Percentiles rank a stretch among this genome's conserved stretches.
Evolutionary conservation across 2,888 invertebrate genomes (phyloP).

Genomic region (Lucinisca nassula): DNA sequence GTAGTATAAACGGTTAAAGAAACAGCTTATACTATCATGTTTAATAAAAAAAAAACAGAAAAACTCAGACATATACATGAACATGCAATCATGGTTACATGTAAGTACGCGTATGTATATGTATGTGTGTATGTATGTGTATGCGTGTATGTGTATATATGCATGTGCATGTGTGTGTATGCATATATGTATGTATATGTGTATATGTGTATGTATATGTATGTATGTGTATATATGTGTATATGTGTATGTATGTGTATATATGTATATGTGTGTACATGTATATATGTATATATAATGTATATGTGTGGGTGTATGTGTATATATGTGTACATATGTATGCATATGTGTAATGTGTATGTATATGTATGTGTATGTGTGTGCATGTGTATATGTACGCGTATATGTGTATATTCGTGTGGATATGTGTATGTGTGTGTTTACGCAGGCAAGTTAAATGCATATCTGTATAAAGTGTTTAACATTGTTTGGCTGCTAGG

Average conservation of each 20-base stretch:
- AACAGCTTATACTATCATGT: too few relatives aligned
- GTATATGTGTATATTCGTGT: too few relatives aligned
- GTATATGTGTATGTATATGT: neutral
- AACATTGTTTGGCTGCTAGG: too few relatives aligned
- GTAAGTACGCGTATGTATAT: neutral
- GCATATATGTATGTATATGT: neutral
- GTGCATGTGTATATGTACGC: neutral
- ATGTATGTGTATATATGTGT: neutral
- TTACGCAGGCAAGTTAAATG: too few relatives aligned
- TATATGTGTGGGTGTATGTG: too few relatives aligned
- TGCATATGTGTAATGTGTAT: neutral
- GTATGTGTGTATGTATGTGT: neutral
- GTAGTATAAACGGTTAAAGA: too few relatives aligned
- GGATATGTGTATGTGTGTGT: too few relatives aligned
- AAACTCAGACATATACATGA: too few relatives aligned
- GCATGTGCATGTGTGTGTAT: neutral
- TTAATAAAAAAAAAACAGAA: too few relatives aligned
- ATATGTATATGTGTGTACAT: neutral
- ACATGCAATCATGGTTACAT: too few relatives aligned
- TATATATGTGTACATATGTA: neutral
- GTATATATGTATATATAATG: neutral
- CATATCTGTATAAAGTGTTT: too few relatives aligned
- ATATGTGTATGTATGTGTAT: neutral
- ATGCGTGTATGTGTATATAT: neutral
- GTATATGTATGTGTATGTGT: neutral